A percentile compares a stretch with the other conserved stretches of the same genome.
phyloP scores from a whole-genome alignment of 1,140 invertebrate species.

The Gerris buenoi region DNA sequence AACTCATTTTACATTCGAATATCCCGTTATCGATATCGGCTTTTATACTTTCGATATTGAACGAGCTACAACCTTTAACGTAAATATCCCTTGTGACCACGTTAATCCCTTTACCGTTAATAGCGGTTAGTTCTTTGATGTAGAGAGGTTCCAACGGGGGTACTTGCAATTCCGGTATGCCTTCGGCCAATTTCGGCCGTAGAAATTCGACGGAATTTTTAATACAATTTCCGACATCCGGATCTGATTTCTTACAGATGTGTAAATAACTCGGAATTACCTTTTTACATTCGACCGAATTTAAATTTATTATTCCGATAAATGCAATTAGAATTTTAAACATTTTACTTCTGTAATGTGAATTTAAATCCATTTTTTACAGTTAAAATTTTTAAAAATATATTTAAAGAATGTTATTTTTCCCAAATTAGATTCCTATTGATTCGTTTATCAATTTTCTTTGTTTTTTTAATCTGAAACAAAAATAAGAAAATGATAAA shows the following conservation, averaged over 20 bases:
- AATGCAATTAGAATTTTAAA: no score
- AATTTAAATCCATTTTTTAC: no score
- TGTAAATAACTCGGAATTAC: not conserved
- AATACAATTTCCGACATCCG: not conserved
- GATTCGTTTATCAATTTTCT: no score
- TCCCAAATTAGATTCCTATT: no score
- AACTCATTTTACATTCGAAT: constrained; percentile 39
- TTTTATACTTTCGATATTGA: constrained; percentile 22
- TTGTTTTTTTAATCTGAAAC: no score
- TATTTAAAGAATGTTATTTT: no score
- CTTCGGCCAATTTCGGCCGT: not conserved
- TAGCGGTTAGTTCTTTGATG: not conserved
- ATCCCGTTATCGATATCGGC: constrained; percentile 37
- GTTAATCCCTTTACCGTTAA: not conserved
- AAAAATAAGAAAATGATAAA: no score
- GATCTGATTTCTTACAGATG: not conserved
- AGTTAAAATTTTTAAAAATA: no score
- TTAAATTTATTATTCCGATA: no score
- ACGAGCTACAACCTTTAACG: not conserved
- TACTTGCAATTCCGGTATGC: not conserved
- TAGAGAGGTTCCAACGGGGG: not conserved
- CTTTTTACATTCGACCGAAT: not conserved
- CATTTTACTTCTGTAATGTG: no score
- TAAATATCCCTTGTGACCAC: not conserved
- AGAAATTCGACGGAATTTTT: not conserved